Base-by-base conservation (phyloP, 2,113 vertebrate genomes). In the Lophius piscatorius region DNA sequence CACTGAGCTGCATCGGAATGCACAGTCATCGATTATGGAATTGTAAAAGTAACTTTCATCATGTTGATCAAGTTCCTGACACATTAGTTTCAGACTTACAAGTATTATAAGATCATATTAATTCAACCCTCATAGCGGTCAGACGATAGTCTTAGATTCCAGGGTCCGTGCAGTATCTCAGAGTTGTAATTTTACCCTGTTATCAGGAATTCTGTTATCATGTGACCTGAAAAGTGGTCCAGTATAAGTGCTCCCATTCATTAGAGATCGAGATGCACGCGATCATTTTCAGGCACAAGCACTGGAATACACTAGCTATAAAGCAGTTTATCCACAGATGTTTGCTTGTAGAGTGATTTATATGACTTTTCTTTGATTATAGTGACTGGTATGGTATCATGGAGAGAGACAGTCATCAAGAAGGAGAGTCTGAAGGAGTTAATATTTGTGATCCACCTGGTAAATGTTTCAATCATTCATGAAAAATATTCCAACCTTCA, bases 351-450 rank as follows among this genome's bases (percentile, higher is more conserved):
- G 0, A 12, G 2, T 42, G 5, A 21, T 24, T 13, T n/a, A n/a
- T n/a, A n/a, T n/a, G n/a, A n/a, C 1, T 18, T 35, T 21, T n/a
- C 17, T 56, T 10, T 6, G 7, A 44, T 21, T 45, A 2, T 17
- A 88, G 88, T 56, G 18, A 81, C 49, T 89, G 88, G 77, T 64
- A 90, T 90, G 88, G 56, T 87, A 89, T 85, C 74, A 90, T 90
- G 88, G 88, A 90, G 56, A 78, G 34, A 70, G 80, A 83, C 63
- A 70, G 29, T 81, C 63, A 76, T 47, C 81, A 72, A 85, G 76
- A 76, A 59, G 84, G 59, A 78, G 83, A 81, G 47, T 50, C 52
- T 4, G 65, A 70, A 34, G 81, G 59, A 63, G 45, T 84, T 49
- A 85, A 67, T 21, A 84, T 70, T 44, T 65, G 73, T 74, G 64